A percentile compares a stretch with the other conserved stretches of the same genome.
Evolutionary conservation across 2,888 invertebrate species (phyloP).

Genomic region (Argyresthia goedartella): DNA sequence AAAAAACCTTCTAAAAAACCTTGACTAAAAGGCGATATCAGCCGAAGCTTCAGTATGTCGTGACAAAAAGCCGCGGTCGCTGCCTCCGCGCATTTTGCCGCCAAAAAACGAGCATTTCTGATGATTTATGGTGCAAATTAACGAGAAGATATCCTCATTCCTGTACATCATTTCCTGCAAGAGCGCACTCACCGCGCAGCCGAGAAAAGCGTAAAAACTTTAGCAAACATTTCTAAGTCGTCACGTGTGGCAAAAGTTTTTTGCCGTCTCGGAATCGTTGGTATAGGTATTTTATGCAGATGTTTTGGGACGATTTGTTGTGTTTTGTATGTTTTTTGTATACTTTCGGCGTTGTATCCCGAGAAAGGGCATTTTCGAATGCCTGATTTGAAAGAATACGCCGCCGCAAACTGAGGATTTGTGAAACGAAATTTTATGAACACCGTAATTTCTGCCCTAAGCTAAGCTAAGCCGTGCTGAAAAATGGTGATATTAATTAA

Average conservation of each 20-base stretch:
- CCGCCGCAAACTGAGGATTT: too few species aligned
- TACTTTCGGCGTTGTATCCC: too few species aligned
- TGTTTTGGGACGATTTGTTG: neutral
- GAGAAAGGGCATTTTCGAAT: too few species aligned
- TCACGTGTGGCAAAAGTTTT: constrained; percentile 11
- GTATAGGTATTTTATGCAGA: neutral
- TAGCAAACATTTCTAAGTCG: constrained; percentile 31
- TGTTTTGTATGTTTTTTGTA: constrained; percentile 12
- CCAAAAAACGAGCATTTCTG: constrained; percentile 34
- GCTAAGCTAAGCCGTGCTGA: too few species aligned
- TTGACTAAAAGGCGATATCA: constrained; percentile 39
- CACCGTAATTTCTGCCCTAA: too few species aligned
- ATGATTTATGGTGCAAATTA: constrained; percentile 71
- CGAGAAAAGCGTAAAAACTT: constrained; percentile 41
- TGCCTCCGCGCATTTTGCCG: constrained; percentile 18
- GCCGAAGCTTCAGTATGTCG: constrained; percentile 27
- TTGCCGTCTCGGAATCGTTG: neutral
- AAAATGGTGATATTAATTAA: too few species aligned
- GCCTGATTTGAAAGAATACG: too few species aligned
- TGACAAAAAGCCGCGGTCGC: constrained; percentile 11
- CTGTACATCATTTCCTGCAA: constrained; percentile 66
- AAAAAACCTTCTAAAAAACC: constrained; percentile 21
- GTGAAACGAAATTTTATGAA: too few species aligned
- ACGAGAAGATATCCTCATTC: constrained; percentile 70
- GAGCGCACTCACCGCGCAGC: constrained; percentile 49